Base-by-base conservation (phyloP, 2,888 invertebrate genomes). In the Dasysyrphus tricinctus region DNA sequence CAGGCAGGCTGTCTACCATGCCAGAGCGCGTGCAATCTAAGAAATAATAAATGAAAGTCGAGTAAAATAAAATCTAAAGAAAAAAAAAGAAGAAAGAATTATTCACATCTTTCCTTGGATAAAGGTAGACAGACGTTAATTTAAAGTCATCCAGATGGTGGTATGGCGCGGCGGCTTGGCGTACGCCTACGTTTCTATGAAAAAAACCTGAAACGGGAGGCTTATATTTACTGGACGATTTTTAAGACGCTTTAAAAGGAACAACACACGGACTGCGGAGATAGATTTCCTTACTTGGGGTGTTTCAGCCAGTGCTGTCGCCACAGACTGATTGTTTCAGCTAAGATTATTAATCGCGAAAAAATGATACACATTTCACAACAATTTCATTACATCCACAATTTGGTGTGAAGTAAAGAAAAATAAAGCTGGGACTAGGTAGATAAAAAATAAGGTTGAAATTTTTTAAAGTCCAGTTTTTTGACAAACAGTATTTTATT, bases 101-200 rank as follows among this genome's bases (percentile, higher is more conserved):
- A 80, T 80, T 67, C 75, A 72, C 56, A 84, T 77, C 76, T 73
- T 47, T 54, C 34, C 32, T 42, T 44, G 70, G 39, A 57, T 69
- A 76, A 84, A 84, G 84, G 84, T 84, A 84, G 80, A 80, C 76
- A 80, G 80, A 84, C 80, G 75, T 65, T 84, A 84, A 84, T 84
- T 80, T 80, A 84, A 80, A 84, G 70, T 84, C 84, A 76, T 76
- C 80, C 84, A 84, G 84, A 84, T 84, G 84, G 80, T 80, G 84
- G 75, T 76, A 78, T 75, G 80, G 11, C 0, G 8, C 16, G n/a
- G 24, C 51, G 51, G 24, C 67, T 75, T 72, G 51, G 24, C 67
- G 79, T 72, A 78, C 86, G 86, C 86, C 82, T 79, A 86, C 82
- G 75, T 74, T 61, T n/a, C 14, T 42, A 51, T 37, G 39, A 57